Evolutionary conservation across 2,797 vertebrate genomes (phyloP).

Genomic region (Rhadinocentrus ornatus): DNA sequence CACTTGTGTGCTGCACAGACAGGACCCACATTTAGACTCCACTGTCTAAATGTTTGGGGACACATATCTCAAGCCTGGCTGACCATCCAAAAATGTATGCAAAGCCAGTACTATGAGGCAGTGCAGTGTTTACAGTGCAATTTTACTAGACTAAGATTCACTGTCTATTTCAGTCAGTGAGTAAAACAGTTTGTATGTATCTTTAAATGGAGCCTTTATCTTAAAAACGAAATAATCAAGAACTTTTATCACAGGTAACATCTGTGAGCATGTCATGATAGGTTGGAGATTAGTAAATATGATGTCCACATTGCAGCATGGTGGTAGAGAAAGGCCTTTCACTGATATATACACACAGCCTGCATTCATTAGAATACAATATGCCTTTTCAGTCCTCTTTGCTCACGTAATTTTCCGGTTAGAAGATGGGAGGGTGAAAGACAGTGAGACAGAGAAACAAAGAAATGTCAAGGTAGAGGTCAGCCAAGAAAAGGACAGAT

Average conservation of each 20-base stretch:
- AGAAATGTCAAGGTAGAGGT: conserved; percentile 56
- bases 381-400: conserved; percentile 77
- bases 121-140: not conserved
- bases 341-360: conserved; percentile 53
- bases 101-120: conserved; percentile 3
- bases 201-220: not conserved
- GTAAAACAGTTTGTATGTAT: conserved; percentile 10
- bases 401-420: conserved; percentile 72
- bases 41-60: conserved; percentile 21
- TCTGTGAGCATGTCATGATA: conserved; percentile 1
- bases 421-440: conserved; percentile 62
- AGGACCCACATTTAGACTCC: not conserved
- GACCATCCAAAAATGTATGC: conserved; percentile 27
- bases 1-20: conserved; percentile 5
- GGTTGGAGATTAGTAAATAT: conserved; percentile 13
- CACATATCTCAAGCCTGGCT: conserved; percentile 10
- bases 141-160: conserved; percentile 14
- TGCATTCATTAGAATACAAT: conserved; percentile 77
- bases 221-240: too few relatives aligned
- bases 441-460: conserved; percentile 37
- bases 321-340: conserved; percentile 23
- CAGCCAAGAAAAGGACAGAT: conserved; percentile 50
- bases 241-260: not conserved
- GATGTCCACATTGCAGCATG: conserved; percentile 43
- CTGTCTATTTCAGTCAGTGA: conserved; percentile 20